Conservation (phyloP, 2,888 invertebrate species). For the Lithophane semibrunnea region DNA sequence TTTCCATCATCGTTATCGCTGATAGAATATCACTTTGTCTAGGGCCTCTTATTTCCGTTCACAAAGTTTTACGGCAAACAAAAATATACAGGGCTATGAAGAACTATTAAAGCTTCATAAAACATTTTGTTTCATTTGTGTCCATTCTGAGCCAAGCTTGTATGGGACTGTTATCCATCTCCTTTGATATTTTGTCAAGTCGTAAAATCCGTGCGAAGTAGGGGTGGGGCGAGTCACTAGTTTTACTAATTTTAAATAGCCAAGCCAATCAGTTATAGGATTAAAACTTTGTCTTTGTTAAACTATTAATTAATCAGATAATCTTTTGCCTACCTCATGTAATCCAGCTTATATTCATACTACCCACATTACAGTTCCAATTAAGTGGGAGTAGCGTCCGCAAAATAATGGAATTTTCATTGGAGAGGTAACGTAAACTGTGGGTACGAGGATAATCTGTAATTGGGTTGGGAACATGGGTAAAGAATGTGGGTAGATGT, state of each 20-base stretch:
- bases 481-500: not conserved
- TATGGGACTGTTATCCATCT: too few relatives aligned
- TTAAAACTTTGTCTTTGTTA: slow-evolving; percentile 6
- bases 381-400: not conserved
- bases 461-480: slow-evolving; percentile 1
- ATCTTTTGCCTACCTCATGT: not conserved
- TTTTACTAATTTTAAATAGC: not conserved
- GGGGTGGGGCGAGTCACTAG: too few relatives aligned
- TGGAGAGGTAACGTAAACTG: not conserved
- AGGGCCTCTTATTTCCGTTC: too few relatives aligned
- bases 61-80: too few relatives aligned
- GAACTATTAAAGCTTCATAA: too few relatives aligned
- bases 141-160: too few relatives aligned
- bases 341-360: slow-evolving; percentile 3
- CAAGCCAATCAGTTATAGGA: not conserved
- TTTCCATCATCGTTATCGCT: too few relatives aligned
- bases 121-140: too few relatives aligned
- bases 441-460: not conserved
- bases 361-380: slow-evolving; percentile 8
- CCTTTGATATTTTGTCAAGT: too few relatives aligned
- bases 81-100: too few relatives aligned
- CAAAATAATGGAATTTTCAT: slow-evolving; percentile 24
- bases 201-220: too few relatives aligned
- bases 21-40: too few relatives aligned
- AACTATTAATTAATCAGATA: not conserved